Base-by-base conservation (phyloP, 2,113 vertebrate species). In the Microtus oregoni region DNA sequence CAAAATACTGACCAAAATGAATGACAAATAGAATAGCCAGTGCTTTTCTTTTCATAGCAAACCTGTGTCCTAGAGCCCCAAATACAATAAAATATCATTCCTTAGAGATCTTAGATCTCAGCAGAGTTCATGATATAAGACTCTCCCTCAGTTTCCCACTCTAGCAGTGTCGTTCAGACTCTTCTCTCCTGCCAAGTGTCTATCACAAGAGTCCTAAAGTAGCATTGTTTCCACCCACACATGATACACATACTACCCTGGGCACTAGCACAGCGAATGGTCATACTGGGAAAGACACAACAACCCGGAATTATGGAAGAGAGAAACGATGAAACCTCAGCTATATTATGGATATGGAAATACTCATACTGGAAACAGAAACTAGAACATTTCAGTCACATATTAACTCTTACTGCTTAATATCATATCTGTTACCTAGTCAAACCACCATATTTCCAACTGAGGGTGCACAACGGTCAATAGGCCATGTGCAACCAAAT, bases 1-100 rank as follows among this genome's bases (percentile, higher is more conserved):
- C 63, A 81, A 97, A 76, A 35, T 35, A 73, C 86, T 90, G 35
- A 78, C 14, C 10, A 81, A 93, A 79, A 95, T 65, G 32, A 91
- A 94, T 55, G 13, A 86, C 38, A n/a, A 44, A 72, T 68, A 67
- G 52, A 30, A 68, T 30, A 76, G 13, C 32, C 61, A 61, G 28
- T 44, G 41, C 12, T 76, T 4, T 81, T 1, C 38, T 35, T 30
- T 86, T 58, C 26, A 6, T 32, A 67, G 44, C 81, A 91, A 26
- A 82, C 35, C 65, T 72, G 78, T 90, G 70, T 55, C 13, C 73
- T 44, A 4, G 55, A 8, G 5, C 61, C 72, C 67, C 15, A 17
- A 32, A 35, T 47, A 50, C 19, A 77, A 70, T 65, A 90, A 90
- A 90, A 86, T 86, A 63, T 22, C 19, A 82, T 78, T 32, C n/a